Base-by-base conservation (phyloP, 2,113 vertebrate species). In the Pipra filicauda region DNA sequence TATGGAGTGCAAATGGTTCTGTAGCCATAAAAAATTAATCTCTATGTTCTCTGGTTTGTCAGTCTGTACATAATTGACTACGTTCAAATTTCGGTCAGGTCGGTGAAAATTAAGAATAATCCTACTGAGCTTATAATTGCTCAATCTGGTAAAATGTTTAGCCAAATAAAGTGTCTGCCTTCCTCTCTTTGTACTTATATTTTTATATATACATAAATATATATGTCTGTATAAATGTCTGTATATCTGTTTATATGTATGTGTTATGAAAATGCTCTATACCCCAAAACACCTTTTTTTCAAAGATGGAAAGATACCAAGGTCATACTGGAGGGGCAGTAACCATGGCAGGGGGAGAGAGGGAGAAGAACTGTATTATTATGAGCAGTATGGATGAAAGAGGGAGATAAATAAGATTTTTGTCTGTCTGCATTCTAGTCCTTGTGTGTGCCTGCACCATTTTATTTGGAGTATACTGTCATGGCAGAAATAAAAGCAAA, bases 1-100 rank as follows among this genome's bases (percentile, higher is more conserved):
- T 92, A 95, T 61, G 57, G 77, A 91, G 90, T 77, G 44, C 64
- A 83, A 91, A 84, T 89, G 86, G 64, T 44, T 93, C 69, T 86
- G 88, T 51, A 80, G 70, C 80, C 76, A 87, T 91, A 72, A 93
- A 95, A 96, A 87, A 95, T 96, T 93, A 75, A 96, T 95, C 95
- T 96, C 13, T 2, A 92, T 96, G 91, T 97, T 91, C 93, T 92
- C 91, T 89, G 31, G 4, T 91, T 94, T 97, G 88, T 94, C 83
- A 91, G 66, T 71, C 79, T 85, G 17, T 65, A 65, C 14, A 24
- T 91, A 91, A 91, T 72, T 71, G 70, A 52, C 43, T 3, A 2
- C 62, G 24, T 89, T 91, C 57, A 89, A 28, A 75, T 89, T 88
- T 95, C 0, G 1, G 61, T 84, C 62, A 87, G 77, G 70, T 66